phyloP scores from a whole-genome alignment of 2,888 invertebrate genomes.

The Andrena hattorfiana region DNA sequence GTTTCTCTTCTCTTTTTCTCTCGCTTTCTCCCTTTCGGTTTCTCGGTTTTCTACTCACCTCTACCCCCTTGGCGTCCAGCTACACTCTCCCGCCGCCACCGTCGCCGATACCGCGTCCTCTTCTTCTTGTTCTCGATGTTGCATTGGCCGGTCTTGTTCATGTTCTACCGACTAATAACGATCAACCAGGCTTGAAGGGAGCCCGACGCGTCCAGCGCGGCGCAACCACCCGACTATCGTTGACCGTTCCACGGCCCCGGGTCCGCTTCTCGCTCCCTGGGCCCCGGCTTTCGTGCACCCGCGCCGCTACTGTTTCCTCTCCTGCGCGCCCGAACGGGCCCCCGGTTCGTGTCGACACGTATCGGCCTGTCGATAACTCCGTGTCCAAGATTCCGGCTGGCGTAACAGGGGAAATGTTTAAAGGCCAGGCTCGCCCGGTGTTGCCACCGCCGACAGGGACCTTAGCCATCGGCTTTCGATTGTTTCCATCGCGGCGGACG shows the following conservation, averaged over 20 bases:
- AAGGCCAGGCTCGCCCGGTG: constrained; percentile 55
- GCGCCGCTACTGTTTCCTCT: constrained; percentile 46
- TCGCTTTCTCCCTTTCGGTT: constrained; percentile 33
- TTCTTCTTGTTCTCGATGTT: constrained; percentile 17
- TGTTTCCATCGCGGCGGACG: constrained; percentile 40
- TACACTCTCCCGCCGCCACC: background rate
- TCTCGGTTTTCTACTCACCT: constrained; percentile 47
- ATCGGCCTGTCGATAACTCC: constrained; percentile 61
- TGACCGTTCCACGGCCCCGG: constrained; percentile 32
- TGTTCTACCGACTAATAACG: constrained; percentile 70
- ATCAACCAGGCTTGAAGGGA: constrained; percentile 70
- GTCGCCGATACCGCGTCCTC: background rate
- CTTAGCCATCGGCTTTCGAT: constrained; percentile 38
- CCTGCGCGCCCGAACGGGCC: constrained; percentile 13
- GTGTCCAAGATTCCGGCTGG: constrained; percentile 51
- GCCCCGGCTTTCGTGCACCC: background rate
- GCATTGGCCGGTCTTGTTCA: constrained; percentile 42
- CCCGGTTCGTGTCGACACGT: constrained; percentile 54
- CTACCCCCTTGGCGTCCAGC: constrained; percentile 50
- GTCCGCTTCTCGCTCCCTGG: constrained; percentile 15
- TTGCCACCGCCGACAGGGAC: constrained; percentile 34
- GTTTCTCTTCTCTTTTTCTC: constrained; percentile 1
- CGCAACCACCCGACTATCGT: constrained; percentile 62
- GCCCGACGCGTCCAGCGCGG: constrained; percentile 50
- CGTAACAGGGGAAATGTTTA: constrained; percentile 56